A percentile compares a stretch with the other conserved stretches of the same genome.
These are phyloP conservation scores for Stomorhina lunata DNA, from an alignment of 2,888 invertebrate genomes.

Conservation along the genomic window DNA sequence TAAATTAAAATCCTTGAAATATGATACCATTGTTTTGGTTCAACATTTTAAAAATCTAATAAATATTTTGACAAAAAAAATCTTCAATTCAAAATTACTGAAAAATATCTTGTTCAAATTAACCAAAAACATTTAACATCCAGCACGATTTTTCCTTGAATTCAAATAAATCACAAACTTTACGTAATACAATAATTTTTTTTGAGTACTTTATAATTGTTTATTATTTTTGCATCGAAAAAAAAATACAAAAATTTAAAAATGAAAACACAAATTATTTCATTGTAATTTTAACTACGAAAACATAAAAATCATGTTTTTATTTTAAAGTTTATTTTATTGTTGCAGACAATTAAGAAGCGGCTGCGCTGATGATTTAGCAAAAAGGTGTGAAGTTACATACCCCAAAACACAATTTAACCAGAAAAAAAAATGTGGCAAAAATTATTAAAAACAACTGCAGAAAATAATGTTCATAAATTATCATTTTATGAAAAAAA, in stretches of 20 bases:
- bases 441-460: not conserved
- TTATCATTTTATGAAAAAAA: not conserved
- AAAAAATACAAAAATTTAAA: too few relatives aligned
- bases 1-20: not conserved
- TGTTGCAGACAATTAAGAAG: constrained; percentile 20
- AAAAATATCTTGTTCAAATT: constrained; percentile 31
- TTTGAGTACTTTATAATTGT: not conserved
- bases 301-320: constrained; percentile 52
- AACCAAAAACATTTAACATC: not conserved
- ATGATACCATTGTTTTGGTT: too few relatives aligned
- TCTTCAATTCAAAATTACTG: too few relatives aligned
- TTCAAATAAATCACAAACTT: constrained; percentile 2
- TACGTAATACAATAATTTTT: constrained; percentile 15
- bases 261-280: not conserved
- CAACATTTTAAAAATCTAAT: too few relatives aligned
- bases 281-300: not conserved
- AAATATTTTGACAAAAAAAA: too few relatives aligned
- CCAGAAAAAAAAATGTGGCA: not conserved
- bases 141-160: constrained; percentile 54
- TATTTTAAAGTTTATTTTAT: not conserved
- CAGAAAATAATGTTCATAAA: not conserved
- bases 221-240: not conserved
- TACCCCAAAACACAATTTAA: not conserved
- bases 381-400: constrained; percentile 52
- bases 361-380: constrained; percentile 26